phyloP scores from a whole-genome alignment of 1,140 invertebrate species.

The Eupeodes corollae region DNA sequence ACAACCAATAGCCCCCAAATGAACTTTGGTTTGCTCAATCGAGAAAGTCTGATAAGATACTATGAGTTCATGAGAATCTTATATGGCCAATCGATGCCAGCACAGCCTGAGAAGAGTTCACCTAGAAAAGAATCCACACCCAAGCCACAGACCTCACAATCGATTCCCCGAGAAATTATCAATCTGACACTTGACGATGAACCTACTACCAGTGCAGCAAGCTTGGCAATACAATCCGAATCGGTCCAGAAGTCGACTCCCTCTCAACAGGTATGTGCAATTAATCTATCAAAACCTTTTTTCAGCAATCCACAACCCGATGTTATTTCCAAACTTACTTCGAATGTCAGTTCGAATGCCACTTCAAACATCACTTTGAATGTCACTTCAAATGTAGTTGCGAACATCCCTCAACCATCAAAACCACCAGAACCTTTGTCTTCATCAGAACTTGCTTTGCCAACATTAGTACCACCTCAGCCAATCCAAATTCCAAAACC shows the following conservation, averaged over 20 bases:
- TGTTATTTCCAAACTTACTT: conserved; percentile 12
- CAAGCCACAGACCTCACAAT: too few relatives aligned
- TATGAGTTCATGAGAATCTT: conserved; percentile 34
- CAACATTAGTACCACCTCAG: conserved; percentile 14
- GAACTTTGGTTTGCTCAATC: conserved; percentile 16
- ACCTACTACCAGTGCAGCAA: conserved; percentile 6
- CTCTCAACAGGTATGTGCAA: conserved; percentile 6
- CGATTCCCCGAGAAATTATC: too few relatives aligned
- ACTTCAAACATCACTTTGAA: neutral
- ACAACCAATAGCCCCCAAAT: too few relatives aligned
- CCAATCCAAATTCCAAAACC: conserved; percentile 13
- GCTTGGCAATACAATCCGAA: neutral
- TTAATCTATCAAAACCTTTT: conserved; percentile 10
- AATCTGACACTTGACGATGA: neutral
- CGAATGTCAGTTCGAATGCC: neutral
- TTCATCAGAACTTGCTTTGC: neutral
- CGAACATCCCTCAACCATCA: neutral
- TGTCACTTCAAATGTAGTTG: neutral
- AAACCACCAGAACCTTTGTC: neutral
- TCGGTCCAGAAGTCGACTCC: neutral
- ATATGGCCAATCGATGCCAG: conserved; percentile 10
- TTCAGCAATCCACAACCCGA: conserved; percentile 17
- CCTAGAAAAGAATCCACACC: neutral
- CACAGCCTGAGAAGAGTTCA: neutral
- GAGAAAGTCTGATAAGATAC: conserved; percentile 27